Evolutionary conservation across 2,797 vertebrate species (phyloP).

Genomic region (Halcyon chelicuti): DNA sequence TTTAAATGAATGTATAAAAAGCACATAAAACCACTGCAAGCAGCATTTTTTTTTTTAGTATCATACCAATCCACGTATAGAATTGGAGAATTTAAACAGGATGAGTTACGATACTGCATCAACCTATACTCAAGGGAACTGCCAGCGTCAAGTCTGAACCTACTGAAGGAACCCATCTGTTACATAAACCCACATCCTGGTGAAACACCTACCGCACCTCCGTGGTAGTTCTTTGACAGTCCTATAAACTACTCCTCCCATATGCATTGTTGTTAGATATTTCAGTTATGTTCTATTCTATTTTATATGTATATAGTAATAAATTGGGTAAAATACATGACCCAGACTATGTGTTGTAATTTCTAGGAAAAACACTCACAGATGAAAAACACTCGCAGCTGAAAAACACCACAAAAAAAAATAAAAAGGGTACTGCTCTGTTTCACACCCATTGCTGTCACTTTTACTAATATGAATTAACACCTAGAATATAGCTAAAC

Average conservation of each 20-base stretch:
- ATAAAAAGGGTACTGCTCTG: not conserved
- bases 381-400: not conserved
- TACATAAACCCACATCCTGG: not conserved
- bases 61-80: not conserved
- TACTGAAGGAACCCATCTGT: not conserved
- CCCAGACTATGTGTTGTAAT: not conserved
- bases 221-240: not conserved
- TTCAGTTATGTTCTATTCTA: not conserved
- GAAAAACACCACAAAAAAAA: not conserved
- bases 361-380: not conserved
- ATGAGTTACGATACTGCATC: not conserved
- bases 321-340: not conserved
- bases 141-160: not conserved
- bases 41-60: not conserved
- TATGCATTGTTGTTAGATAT: not conserved
- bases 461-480: not conserved
- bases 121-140: not conserved
- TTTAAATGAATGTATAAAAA: not conserved
- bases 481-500: not conserved
- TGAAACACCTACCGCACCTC: not conserved
- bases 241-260: not conserved
- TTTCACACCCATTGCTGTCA: not conserved
- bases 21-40: not conserved
- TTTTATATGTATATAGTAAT: not conserved
- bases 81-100: not conserved